Base-by-base conservation (phyloP, 2,888 invertebrate species). In the Laothoe populi region DNA sequence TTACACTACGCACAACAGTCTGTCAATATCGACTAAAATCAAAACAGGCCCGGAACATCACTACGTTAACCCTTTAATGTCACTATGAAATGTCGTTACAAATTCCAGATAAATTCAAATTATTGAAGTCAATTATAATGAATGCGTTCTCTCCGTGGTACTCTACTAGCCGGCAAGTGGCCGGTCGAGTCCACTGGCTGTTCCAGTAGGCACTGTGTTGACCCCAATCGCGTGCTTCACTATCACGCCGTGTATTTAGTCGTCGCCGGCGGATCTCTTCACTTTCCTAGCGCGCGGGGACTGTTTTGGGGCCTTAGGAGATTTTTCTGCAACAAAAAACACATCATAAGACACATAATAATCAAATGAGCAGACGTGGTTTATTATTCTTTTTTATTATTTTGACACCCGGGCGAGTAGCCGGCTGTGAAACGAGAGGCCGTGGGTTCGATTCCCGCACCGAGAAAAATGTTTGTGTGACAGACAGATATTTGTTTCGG, bases 231-330 rank as follows among this genome's bases (percentile, higher is more conserved):
- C n/a, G 53, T 3, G 53, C 19, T 1, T 31, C 31, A 16, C 45
- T 42, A 2, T 16, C 19, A 10, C 53, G 7, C 53, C 26, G 64
- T 48, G 53, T 31, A 21, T 61, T 79, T 95, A 95, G 82, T 96
- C 95, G 67, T 95, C 95, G 70, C 96, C 96, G 59, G 94, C 95
- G 60, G 95, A 93, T 84, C 95, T 94, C 87, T 96, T 96, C 48
- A 95, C 94, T 91, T 96, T 97, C 80, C 97, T 95, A 86, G 96
- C 94, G 78, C 96, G 95, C 60, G 97, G 96, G 69, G 96, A 96
- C 81, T 96, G 96, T 79, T 92, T 92, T 21, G 94, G 94, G 26
- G 93, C 90, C 81, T 94, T 95, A 38, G 95, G 93, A n/a, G 95
- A 95, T 94, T 96, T 96, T 87, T 96, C 96, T 96, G 93, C 21